These are phyloP conservation scores for Chymomyza costata DNA, from an alignment of 1,140 invertebrate species.

Conservation along the genomic window DNA sequence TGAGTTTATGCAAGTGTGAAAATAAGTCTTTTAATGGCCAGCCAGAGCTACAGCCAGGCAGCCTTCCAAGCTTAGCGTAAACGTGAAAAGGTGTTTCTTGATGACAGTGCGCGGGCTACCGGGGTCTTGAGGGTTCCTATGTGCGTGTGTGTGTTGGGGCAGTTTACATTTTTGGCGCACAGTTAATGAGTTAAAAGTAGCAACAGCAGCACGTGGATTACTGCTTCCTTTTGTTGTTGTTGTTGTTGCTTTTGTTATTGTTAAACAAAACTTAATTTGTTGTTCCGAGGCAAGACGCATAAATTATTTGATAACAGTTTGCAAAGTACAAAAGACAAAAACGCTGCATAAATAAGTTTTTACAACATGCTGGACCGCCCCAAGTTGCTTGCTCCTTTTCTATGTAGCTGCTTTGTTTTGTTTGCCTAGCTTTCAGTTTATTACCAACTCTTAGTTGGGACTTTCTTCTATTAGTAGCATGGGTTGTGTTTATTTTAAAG, in stretches of 20 bases:
- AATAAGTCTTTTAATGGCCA: slow-evolving; percentile 72
- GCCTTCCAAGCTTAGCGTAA: neutral
- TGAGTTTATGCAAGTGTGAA: slow-evolving; percentile 73
- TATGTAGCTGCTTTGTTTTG: slow-evolving; percentile 22
- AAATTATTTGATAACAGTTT: slow-evolving; percentile 72
- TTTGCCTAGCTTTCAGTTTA: slow-evolving; percentile 28
- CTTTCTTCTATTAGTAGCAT: neutral
- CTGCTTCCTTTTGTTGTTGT: slow-evolving; percentile 28
- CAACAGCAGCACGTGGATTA: slow-evolving; percentile 54
- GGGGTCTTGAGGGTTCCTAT: neutral
- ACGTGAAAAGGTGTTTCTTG: neutral
- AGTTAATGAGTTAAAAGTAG: slow-evolving; percentile 72
- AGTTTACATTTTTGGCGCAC: slow-evolving; percentile 10
- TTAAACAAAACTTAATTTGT: slow-evolving; percentile 67
- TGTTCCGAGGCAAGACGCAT: slow-evolving; percentile 68
- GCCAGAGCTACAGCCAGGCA: neutral
- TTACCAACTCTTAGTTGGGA: no score
- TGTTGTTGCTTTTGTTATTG: slow-evolving; percentile 4
- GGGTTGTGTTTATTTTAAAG: slow-evolving; percentile 43
- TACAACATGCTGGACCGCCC: slow-evolving; percentile 8
- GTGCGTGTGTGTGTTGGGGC: neutral
- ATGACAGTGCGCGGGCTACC: neutral
- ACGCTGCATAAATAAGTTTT: slow-evolving; percentile 61
- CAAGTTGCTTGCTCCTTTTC: slow-evolving; percentile 12
- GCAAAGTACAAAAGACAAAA: slow-evolving; percentile 9